Evolutionary conservation across 1,140 invertebrate species (phyloP).

Genomic region (Drosophila sucinea): DNA sequence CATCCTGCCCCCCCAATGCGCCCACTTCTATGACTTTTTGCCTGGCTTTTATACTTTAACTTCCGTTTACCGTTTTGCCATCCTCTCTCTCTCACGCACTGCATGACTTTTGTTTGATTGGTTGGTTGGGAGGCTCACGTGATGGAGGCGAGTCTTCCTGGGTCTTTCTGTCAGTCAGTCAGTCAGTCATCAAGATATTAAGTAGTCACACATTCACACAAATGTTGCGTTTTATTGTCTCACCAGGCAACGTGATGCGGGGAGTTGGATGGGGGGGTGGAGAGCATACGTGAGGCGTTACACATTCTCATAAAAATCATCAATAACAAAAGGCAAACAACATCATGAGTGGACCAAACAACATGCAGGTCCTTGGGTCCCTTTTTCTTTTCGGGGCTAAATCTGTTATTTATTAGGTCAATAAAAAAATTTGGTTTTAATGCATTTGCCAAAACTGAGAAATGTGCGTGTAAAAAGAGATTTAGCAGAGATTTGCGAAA

Average conservation of each 20-base stretch:
- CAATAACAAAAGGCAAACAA: constrained; percentile 40
- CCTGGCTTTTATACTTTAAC: constrained; percentile 25
- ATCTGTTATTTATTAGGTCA: constrained; percentile 76
- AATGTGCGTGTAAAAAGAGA: constrained; percentile 21
- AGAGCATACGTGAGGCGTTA: constrained; percentile 61
- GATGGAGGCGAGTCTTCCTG: not conserved
- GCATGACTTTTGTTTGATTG: not conserved
- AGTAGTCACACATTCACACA: constrained; percentile 35
- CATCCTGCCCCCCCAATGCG: no score
- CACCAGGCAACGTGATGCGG: constrained; percentile 30
- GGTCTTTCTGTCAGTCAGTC: not conserved
- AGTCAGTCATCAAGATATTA: constrained; percentile 12
- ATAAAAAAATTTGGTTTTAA: constrained; percentile 74
- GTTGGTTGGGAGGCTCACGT: not conserved
- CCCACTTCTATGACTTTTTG: not conserved
- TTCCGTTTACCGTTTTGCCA: constrained; percentile 34
- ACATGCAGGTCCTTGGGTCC: not conserved
- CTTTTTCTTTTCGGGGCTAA: constrained; percentile 28
- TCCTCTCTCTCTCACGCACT: not conserved
- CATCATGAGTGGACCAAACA: constrained; percentile 1
- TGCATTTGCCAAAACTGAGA: constrained; percentile 56
- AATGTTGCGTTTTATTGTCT: constrained; percentile 76
- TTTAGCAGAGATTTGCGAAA: constrained; percentile 47
- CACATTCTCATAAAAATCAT: constrained; percentile 59
- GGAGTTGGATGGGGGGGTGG: not conserved